A percentile compares a stretch with the other conserved stretches of the same genome.
phyloP scores from a whole-genome alignment of 2,113 vertebrate species.

The Coryphaenoides rupestris region DNA sequence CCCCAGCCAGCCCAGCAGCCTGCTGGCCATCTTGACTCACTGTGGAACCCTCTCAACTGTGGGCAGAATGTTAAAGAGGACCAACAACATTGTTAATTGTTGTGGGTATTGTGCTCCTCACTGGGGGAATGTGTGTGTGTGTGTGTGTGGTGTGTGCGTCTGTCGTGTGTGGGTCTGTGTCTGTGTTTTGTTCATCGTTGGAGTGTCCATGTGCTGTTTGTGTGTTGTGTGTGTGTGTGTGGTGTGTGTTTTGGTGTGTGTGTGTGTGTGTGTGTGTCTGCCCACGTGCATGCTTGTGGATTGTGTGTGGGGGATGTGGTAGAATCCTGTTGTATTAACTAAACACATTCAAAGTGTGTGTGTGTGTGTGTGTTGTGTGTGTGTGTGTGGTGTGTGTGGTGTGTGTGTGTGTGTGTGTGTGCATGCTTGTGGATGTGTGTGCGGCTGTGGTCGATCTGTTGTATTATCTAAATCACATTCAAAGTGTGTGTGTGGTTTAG shows the following conservation, averaged over 20 bases:
- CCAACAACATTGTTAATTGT: neutral
- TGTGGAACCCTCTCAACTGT: neutral
- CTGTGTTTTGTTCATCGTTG: too few relatives aligned
- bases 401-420: neutral
- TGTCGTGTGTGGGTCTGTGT: conserved; percentile 5
- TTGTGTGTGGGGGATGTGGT: conserved; percentile 20
- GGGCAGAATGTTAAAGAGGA: neutral
- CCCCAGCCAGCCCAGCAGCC: neutral
- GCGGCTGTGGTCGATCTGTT: neutral
- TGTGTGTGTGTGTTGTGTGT: neutral
- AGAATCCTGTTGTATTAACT: neutral
- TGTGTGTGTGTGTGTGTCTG: neutral
- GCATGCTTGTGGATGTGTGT: neutral
- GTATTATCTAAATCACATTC: too few relatives aligned
- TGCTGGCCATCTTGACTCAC: neutral
- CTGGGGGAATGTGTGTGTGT: neutral
- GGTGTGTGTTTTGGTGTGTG: neutral
- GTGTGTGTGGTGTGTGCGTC: neutral
- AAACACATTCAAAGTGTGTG: neutral
- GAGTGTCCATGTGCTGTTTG: neutral
- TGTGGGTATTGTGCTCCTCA: neutral
- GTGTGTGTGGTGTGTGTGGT: neutral
- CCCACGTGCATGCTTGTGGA: neutral
- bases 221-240: conserved; percentile 3
- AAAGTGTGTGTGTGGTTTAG: too few relatives aligned